Evolutionary conservation across 2,113 vertebrate species (phyloP), one percentile per base, ranked within the genome.

Genomic region (Sminthopsis crassicaudata): DNA sequence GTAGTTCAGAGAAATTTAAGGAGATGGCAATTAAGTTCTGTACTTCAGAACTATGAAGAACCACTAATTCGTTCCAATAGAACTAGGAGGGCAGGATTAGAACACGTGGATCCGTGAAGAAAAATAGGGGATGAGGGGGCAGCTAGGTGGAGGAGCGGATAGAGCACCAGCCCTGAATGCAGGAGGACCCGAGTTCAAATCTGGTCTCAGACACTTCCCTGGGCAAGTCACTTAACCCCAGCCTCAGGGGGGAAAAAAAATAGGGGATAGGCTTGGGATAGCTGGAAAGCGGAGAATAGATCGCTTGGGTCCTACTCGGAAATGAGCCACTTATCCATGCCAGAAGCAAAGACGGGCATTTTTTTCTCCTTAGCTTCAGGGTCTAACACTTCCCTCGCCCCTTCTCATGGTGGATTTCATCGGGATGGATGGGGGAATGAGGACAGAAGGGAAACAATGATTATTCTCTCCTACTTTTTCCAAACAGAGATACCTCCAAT

Each of bases 401-500:
- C 46, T 50, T 50, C 10, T 19, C 10, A 11, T 22, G 2, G 2
- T 22, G 67, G 16, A 23, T 42, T 84, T n/a, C 5, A 84, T 7
- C 42, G 16, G 27, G 36, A 7, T 52, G 6, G 30, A 16, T 19
- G 0, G 8, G 24, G 25, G 23, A 48, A 26, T 10, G 2, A 1
- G 53, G 2, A 6, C 7, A 8, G 7, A 42, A 6, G 19, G n/a
- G n/a, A 26, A 42, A 23, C 42, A 42, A 84, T 42, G 67, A 1
- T 76, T 52, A 48, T 46, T 1, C 0, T 51, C 50, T 42, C 88
- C 51, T 11, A 2, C 91, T 92, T 25, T 92, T 88, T 26, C 60
- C 60, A 94, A 52, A 48, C 97, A 98, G 98, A 98, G 94, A 91
- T 98, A 14, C 97, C 97, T 14, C 94, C 97, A 42, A 50, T 98